Evolutionary conservation across 2,113 vertebrate genomes (phyloP).

Genomic region (Pyxicephalus adspersus): DNA sequence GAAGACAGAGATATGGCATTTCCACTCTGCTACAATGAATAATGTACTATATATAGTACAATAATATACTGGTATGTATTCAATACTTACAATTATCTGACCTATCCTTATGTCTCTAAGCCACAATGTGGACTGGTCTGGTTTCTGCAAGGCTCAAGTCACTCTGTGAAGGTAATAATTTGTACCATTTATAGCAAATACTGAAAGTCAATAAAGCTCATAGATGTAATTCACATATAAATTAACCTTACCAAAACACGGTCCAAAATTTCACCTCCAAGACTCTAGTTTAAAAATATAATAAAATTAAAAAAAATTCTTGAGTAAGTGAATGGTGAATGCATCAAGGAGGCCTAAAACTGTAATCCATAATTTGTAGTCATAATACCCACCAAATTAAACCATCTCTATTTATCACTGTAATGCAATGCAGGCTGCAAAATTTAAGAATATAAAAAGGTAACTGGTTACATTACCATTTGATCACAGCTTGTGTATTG

Average conservation of each 20-base stretch:
- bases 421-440: background rate
- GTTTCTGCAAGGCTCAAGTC: constrained; percentile 10
- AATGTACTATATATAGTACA: no score
- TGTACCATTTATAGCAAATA: background rate
- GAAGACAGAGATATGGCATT: no score
- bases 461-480: background rate
- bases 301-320: background rate
- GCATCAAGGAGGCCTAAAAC: no score
- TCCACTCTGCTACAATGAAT: no score
- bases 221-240: background rate
- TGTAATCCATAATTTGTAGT: no score
- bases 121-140: background rate
- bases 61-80: no score
- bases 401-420: background rate
- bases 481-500: background rate
- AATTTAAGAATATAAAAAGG: no score
- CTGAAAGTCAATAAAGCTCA: background rate
- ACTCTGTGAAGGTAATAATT: constrained; percentile 3
- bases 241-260: constrained; percentile 30
- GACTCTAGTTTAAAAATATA: constrained; percentile 10
- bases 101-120: background rate
- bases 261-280: constrained; percentile 40
- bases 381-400: no score
- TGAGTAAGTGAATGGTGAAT: no score
- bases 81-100: background rate